Percentiles rank a stretch among this genome's conserved stretches.
Conservation (phyloP, 2,113 vertebrate genomes). For the Choloepus hoffmanni region DNA sequence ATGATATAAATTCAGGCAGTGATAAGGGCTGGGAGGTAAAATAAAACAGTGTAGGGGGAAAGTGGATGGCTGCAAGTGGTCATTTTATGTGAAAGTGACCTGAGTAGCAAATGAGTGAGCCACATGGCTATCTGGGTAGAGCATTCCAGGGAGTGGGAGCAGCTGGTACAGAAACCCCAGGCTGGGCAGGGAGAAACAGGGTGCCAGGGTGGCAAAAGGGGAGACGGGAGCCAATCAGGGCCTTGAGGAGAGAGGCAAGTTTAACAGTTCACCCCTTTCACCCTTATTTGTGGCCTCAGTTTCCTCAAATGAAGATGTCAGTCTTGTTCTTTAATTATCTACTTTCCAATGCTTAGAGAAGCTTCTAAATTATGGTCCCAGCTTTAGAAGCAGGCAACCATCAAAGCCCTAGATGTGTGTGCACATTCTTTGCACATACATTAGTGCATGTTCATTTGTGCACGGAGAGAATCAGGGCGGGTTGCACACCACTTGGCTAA, state of each 20-base stretch:
- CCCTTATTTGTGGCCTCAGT: not conserved
- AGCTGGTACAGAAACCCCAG: not conserved
- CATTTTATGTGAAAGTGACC: not conserved
- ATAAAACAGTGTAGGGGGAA: not conserved
- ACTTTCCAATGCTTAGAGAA: not conserved
- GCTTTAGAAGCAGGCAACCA: not conserved
- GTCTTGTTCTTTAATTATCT: not conserved
- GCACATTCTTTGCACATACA: too few relatives aligned
- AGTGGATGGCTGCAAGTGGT: too few relatives aligned
- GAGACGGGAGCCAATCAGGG: too few relatives aligned
- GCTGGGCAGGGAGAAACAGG: not conserved
- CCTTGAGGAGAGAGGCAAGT: not conserved
- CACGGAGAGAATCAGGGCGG: not conserved
- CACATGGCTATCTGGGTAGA: not conserved
- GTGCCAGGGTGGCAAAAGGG: not conserved
- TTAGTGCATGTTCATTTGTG: not conserved
- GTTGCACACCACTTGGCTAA: not conserved
- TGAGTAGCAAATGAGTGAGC: not conserved
- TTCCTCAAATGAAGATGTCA: not conserved
- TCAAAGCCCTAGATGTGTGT: not conserved
- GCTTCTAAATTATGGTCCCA: not conserved
- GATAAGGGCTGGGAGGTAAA: not conserved
- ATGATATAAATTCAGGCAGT: not conserved
- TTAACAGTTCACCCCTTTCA: not conserved
- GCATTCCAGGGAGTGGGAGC: not conserved